Conservation (phyloP, 1,140 invertebrate genomes). For the Chironomus striatipennis region DNA sequence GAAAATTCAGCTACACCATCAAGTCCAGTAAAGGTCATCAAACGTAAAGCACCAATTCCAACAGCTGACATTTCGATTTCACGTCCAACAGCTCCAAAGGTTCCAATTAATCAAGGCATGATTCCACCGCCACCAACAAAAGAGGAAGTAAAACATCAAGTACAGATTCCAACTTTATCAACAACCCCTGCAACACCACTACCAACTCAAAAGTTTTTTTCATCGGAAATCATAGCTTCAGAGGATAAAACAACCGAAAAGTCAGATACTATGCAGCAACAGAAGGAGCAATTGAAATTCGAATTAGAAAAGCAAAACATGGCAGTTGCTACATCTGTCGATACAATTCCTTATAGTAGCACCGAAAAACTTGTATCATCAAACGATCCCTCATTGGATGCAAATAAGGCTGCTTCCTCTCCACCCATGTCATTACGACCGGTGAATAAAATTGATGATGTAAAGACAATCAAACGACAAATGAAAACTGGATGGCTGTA, state of each 20-base stretch:
- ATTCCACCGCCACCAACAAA: constrained; percentile 40
- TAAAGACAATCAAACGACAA: constrained; percentile 45
- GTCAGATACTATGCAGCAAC: not conserved
- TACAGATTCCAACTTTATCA: not conserved
- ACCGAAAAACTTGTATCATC: constrained; percentile 18
- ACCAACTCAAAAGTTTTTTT: not conserved
- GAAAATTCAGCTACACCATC: not conserved
- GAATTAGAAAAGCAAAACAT: not conserved
- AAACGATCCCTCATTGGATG: not conserved
- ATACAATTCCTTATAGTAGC: constrained; percentile 25
- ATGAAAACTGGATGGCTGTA: constrained; percentile 48
- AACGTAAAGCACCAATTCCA: constrained; percentile 39
- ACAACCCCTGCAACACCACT: constrained; percentile 23
- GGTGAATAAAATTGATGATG: constrained; percentile 40
- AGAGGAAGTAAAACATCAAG: not conserved
- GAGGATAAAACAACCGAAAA: not conserved
- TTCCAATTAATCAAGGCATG: constrained; percentile 39
- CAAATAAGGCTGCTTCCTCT: constrained; percentile 39
- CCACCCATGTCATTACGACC: constrained; percentile 34
- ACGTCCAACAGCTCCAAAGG: constrained; percentile 39
- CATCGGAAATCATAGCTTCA: not conserved
- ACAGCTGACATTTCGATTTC: constrained; percentile 35
- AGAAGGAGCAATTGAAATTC: not conserved
- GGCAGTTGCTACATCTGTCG: constrained; percentile 3
- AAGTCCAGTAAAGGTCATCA: constrained; percentile 34